Conservation (phyloP, 23 tunicate species). For the Aplidium turbinatum region DNA sequence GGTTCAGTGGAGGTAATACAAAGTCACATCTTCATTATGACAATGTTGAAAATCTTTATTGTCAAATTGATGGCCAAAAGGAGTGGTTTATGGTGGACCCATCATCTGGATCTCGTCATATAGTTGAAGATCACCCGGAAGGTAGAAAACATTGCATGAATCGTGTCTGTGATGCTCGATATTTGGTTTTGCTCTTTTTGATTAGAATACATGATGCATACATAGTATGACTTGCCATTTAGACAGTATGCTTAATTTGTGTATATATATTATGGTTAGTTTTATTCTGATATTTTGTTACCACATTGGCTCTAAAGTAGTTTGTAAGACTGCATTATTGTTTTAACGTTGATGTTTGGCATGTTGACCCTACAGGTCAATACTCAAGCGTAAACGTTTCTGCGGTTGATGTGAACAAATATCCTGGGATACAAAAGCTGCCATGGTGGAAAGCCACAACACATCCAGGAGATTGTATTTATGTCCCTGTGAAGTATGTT, state of each 20-base stretch:
- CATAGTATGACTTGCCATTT: too few species aligned
- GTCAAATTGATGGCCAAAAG: slow-evolving; percentile 20
- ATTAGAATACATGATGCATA: too few species aligned
- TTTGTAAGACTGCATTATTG: too few species aligned
- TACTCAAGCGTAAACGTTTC: slow-evolving; percentile 29
- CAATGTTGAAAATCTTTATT: slow-evolving; percentile 40
- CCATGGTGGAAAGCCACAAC: slow-evolving; percentile 16
- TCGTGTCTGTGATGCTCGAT: too few species aligned
- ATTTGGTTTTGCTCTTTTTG: too few species aligned
- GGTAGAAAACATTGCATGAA: too few species aligned
- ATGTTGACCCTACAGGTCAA: too few species aligned
- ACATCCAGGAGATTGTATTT: slow-evolving; percentile 20
- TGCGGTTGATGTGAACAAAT: slow-evolving; percentile 11
- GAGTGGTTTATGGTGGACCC: slow-evolving; percentile 45
- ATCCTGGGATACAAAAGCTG: slow-evolving; percentile 6
- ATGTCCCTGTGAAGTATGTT: slow-evolving; percentile 28
- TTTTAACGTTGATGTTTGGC: too few species aligned
- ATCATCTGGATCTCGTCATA: not conserved
- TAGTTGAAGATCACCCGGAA: slow-evolving; percentile 32
- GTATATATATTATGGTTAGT: not conserved
- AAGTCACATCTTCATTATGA: slow-evolving; percentile 26
- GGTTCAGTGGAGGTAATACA: slow-evolving; percentile 36
- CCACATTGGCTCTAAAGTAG: too few species aligned
- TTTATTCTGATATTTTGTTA: too few species aligned
- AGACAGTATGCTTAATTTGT: not conserved